These are phyloP conservation scores for Aphis gossypii DNA, from an alignment of 1,140 invertebrate genomes.

Conservation along the genomic window DNA sequence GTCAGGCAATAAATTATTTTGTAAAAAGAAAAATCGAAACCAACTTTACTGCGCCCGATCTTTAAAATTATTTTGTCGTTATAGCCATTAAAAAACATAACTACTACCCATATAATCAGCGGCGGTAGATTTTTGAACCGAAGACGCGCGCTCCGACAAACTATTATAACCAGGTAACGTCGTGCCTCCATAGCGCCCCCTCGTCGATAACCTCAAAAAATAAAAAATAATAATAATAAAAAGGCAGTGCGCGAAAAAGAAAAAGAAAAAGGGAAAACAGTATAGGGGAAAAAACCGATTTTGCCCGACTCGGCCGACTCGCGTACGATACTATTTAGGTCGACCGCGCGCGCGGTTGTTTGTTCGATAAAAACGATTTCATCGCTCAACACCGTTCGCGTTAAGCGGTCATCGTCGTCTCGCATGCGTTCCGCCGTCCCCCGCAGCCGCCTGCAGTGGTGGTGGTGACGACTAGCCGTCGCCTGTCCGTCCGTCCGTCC, in stretches of 20 bases:
- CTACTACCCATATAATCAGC: background rate
- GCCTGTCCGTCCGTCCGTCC: background rate
- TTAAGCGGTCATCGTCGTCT: constrained; percentile 32
- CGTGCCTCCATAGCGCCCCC: constrained; percentile 6
- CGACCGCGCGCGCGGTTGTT: constrained; percentile 26
- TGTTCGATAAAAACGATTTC: constrained; percentile 45
- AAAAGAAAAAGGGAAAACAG: constrained; percentile 20
- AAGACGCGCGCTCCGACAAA: background rate
- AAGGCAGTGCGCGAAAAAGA: constrained; percentile 43
- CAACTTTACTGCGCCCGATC: background rate
- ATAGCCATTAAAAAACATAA: background rate
- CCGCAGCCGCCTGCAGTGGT: background rate
- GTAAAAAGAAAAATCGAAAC: background rate
- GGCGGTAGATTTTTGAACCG: background rate
- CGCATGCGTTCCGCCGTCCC: constrained; percentile 27
- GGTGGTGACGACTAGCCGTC: background rate
- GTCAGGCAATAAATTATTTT: background rate
- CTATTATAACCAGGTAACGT: constrained; percentile 30
- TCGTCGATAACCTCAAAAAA: constrained; percentile 46
- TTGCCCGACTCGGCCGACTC: background rate
- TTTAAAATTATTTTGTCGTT: background rate
- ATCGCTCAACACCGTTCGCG: constrained; percentile 28
- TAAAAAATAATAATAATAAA: constrained; percentile 19
- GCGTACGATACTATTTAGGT: constrained; percentile 28
- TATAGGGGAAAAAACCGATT: constrained; percentile 14